These are phyloP conservation scores for Grammomys surdaster DNA, from an alignment of 2,113 vertebrate genomes.

Conservation along the genomic window DNA sequence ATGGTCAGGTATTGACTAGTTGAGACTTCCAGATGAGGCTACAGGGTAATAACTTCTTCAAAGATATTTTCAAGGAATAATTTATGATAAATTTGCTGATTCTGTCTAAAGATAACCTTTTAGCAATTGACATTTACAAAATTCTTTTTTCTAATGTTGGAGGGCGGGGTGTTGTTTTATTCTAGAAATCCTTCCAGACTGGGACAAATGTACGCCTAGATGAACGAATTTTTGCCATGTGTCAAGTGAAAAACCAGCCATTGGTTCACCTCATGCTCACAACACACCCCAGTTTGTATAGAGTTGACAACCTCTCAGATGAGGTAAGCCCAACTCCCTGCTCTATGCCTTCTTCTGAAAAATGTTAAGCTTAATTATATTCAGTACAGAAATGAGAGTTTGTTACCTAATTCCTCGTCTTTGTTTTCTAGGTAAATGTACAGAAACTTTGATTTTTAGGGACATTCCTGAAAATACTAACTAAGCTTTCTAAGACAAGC, in stretches of 20 bases:
- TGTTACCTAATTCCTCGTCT: background rate
- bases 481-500: background rate
- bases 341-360: constrained; percentile 38
- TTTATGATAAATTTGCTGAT: constrained; percentile 35
- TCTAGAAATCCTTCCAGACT: constrained; percentile 96
- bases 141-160: constrained; percentile 52
- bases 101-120: constrained; percentile 49
- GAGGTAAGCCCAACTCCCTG: constrained; percentile 88
- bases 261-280: constrained; percentile 94
- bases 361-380: constrained; percentile 6
- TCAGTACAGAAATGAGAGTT: constrained; percentile 31
- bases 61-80: background rate
- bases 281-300: constrained; percentile 95
- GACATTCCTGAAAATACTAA: background rate
- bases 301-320: constrained; percentile 93
- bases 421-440: background rate
- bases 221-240: constrained; percentile 96
- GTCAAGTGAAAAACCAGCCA: constrained; percentile 97
- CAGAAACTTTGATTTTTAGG: constrained; percentile 60
- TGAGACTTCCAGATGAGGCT: background rate
- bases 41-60: constrained; percentile 28
- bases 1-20: background rate
- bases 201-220: constrained; percentile 93
- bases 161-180: constrained; percentile 9
- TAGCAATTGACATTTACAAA: constrained; percentile 51